Conservation (phyloP, 1,140 invertebrate species). For the Lasioglossum albipes region DNA sequence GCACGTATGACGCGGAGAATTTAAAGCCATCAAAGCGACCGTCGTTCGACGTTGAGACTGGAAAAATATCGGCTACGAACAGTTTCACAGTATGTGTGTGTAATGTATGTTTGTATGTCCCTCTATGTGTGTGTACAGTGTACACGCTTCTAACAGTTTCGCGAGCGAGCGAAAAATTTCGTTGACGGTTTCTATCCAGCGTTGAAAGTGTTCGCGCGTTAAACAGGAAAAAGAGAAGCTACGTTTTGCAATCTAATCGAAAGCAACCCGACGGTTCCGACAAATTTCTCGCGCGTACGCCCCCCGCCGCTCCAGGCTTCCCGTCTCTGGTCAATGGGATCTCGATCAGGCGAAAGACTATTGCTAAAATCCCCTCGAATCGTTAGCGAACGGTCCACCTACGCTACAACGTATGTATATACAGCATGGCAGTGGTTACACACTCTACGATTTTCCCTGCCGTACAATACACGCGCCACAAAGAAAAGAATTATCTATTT, state of each 20-base stretch:
- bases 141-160: too few species aligned
- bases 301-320: background rate
- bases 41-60: too few species aligned
- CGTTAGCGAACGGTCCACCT: conserved; percentile 52
- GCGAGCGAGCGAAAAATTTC: background rate
- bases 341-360: conserved; percentile 45
- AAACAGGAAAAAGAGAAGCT: background rate
- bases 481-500: background rate
- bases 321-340: conserved; percentile 20
- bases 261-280: background rate
- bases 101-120: too few species aligned
- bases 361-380: conserved; percentile 37
- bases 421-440: conserved; percentile 78
- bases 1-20: too few species aligned
- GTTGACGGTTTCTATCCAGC: background rate
- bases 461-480: conserved; percentile 44
- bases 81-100: too few species aligned
- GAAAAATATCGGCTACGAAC: too few species aligned
- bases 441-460: conserved; percentile 59
- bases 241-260: background rate
- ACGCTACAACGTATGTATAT: conserved; percentile 71
- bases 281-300: background rate
- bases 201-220: background rate
- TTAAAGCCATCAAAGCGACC: too few species aligned
- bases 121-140: too few species aligned